Percentiles rank a stretch among this genome's conserved stretches.
phyloP scores from a whole-genome alignment of 1,140 invertebrate species.

The Drosophila paulistorum region DNA sequence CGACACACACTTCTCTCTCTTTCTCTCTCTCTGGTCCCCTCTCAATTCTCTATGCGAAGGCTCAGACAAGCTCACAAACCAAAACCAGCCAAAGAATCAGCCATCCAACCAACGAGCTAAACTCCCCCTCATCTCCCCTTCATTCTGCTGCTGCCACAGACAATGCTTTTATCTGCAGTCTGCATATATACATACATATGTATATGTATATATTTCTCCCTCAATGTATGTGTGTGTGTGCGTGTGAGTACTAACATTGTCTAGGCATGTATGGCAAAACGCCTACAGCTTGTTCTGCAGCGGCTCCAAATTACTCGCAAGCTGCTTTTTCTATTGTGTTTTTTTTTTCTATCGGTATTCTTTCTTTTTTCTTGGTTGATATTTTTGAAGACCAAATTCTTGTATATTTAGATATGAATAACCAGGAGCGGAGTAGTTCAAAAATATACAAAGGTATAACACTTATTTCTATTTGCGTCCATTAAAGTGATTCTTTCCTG shows the following conservation, averaged over 20 bases:
- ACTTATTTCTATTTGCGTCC: no score
- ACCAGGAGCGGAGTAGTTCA: background rate
- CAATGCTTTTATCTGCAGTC: slow-evolving; percentile 50
- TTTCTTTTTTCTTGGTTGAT: slow-evolving; percentile 10
- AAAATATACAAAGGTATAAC: no score
- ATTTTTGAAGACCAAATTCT: background rate
- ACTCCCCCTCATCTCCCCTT: slow-evolving; percentile 3
- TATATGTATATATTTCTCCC: background rate
- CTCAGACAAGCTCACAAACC: slow-evolving; percentile 49
- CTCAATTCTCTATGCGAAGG: slow-evolving; percentile 11
- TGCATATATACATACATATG: slow-evolving; percentile 5
- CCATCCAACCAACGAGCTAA: slow-evolving; percentile 16
- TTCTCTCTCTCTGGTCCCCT: background rate
- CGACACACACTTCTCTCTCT: background rate
- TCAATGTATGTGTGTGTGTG: slow-evolving; percentile 27
- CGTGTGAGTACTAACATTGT: slow-evolving; percentile 42
- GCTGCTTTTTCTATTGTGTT: slow-evolving; percentile 57
- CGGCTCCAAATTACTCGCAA: slow-evolving; percentile 68
- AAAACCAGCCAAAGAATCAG: slow-evolving; percentile 21
- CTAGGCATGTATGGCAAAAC: slow-evolving; percentile 50
- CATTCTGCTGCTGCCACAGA: slow-evolving; percentile 35
- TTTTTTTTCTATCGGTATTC: slow-evolving; percentile 40
- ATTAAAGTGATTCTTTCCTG: no score
- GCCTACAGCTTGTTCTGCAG: slow-evolving; percentile 66
- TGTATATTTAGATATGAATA: background rate